These are phyloP conservation scores for Clarias gariepinus DNA, from an alignment of 2,113 vertebrate genomes.

Conservation along the genomic window DNA sequence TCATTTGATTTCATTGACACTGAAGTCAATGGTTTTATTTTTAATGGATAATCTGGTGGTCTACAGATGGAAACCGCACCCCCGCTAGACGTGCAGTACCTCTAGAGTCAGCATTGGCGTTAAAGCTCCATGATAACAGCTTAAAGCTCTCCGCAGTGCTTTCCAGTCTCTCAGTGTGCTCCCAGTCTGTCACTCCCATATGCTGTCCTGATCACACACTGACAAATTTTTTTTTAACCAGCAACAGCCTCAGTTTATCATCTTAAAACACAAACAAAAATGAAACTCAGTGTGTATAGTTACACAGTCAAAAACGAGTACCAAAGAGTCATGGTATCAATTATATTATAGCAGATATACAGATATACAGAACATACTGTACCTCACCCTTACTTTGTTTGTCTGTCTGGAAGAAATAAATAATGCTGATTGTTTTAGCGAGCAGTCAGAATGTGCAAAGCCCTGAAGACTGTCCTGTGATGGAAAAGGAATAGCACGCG, in stretches of 20 bases:
- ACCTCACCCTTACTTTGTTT: no score
- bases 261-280: not conserved
- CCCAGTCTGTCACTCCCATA: constrained; percentile 45
- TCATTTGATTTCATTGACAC: not conserved
- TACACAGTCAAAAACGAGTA: not conserved
- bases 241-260: not conserved
- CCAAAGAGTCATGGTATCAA: no score
- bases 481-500: no score
- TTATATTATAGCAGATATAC: no score
- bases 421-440: no score
- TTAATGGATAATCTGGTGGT: not conserved
- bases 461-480: no score
- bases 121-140: not conserved
- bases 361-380: no score
- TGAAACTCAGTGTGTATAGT: not conserved
- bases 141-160: constrained; percentile 29
- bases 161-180: constrained; percentile 34
- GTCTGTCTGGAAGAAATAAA: no score
- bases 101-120: not conserved
- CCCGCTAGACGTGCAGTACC: not conserved
- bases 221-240: not conserved
- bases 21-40: not conserved
- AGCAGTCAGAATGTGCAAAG: no score
- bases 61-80: not conserved
- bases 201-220: constrained; percentile 9